Base-by-base conservation (phyloP, 2,888 invertebrate species). In the Mythimna vitellina region DNA sequence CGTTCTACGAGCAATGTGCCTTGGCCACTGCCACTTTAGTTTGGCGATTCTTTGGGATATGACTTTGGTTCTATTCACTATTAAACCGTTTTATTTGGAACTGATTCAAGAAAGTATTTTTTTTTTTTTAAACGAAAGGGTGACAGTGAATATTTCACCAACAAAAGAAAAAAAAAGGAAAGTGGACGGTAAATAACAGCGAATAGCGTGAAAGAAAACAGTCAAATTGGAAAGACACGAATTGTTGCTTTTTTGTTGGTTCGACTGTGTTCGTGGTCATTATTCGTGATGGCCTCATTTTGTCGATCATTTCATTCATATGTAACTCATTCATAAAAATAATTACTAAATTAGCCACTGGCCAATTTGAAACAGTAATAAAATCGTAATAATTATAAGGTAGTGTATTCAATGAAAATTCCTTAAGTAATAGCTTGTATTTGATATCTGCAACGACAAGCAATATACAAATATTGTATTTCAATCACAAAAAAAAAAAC, bases 151-250 rank as follows among this genome's bases (percentile, higher is more conserved):
- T 79, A 25, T 51, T 67, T 66, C 25, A 53, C 14, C 9, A 14
- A 20, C 6, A 12, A n/a, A 35, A 35, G n/a, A 35, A 49, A 58
- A 49, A 70, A 60, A 53, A 57, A 63, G 12, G 53, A 71, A 68
- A 81, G 61, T 82, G 2, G 29, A 61, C 46, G 54, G 29, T 53
- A 66, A 60, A 77, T 67, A 66, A 63, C 25, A 35, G 22, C 75
- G 73, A 32, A 38, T 0, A 35, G 20, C 75, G 76, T 63, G 68
- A 78, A 77, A 70, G 71, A 68, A 56, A 70, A 81, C 63, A 10
- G 60, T 22, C n/a, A 76, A 85, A 85, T 73, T 80, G 78, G 61
- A 80, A 76, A 61, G 56, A 38, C 83, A 85, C 73, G 78, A 70
- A 32, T 61, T 51, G 51, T 54, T 49, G 9, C 22, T 25, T 63